phyloP scores from a whole-genome alignment of 2,113 vertebrate genomes.

The Boleophthalmus pectinirostris region DNA sequence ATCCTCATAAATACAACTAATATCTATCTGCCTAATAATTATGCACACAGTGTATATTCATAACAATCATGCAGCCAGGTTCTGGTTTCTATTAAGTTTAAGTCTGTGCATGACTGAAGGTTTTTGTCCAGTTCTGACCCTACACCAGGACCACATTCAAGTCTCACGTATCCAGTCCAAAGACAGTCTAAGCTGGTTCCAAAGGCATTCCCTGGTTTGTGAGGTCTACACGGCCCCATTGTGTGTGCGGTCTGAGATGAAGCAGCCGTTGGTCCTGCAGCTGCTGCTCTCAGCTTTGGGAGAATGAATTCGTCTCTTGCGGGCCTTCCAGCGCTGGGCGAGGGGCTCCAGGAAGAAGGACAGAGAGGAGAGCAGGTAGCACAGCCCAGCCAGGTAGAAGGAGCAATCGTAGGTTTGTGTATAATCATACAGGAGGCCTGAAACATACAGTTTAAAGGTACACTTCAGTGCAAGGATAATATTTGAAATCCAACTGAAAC shows the following conservation, averaged over 20 bases:
- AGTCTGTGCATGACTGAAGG: slow-evolving; percentile 24
- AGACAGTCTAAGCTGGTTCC: slow-evolving; percentile 34
- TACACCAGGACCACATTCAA: slow-evolving; percentile 29
- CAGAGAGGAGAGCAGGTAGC: slow-evolving; percentile 86
- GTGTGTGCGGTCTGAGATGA: slow-evolving; percentile 58
- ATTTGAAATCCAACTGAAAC: neutral
- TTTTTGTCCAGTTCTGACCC: slow-evolving; percentile 32
- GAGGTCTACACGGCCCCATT: slow-evolving; percentile 68
- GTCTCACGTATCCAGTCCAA: slow-evolving; percentile 31
- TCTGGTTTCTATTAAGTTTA: slow-evolving; percentile 11
- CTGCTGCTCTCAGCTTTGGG: slow-evolving; percentile 53
- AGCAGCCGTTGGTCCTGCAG: slow-evolving; percentile 72
- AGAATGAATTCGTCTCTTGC: slow-evolving; percentile 53
- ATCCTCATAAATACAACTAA: too few relatives aligned
- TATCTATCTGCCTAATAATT: too few relatives aligned
- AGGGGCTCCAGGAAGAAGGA: slow-evolving; percentile 88
- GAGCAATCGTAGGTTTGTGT: slow-evolving; percentile 89
- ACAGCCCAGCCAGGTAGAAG: slow-evolving; percentile 89
- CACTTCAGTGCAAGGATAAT: neutral
- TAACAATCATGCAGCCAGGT: slow-evolving; percentile 32
- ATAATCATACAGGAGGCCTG: slow-evolving; percentile 92
- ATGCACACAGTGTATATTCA: slow-evolving; percentile 11
- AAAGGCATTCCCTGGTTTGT: slow-evolving; percentile 37
- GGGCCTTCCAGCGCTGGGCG: slow-evolving; percentile 80
- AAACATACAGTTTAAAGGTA: slow-evolving; percentile 20